A percentile compares a stretch with the other conserved stretches of the same genome.
Evolutionary conservation across 2,888 invertebrate genomes (phyloP).

Genomic region (Drosophila pegasa): DNA sequence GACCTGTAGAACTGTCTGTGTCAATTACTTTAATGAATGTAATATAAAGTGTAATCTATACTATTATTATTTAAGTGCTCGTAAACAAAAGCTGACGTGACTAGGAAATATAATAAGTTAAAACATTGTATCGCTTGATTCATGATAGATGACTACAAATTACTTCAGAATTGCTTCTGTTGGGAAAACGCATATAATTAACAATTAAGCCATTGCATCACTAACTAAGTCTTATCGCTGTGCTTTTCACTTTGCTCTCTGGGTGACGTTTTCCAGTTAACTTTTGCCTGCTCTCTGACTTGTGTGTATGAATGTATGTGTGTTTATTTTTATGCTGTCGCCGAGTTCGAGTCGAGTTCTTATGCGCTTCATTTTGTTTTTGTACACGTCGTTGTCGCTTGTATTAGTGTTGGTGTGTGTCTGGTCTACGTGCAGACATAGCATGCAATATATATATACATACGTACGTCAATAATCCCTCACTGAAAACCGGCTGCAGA

Average conservation of each 20-base stretch:
- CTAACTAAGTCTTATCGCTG: slow-evolving; percentile 39
- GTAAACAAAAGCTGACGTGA: not conserved
- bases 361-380: slow-evolving; percentile 73
- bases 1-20: not conserved
- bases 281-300: slow-evolving; percentile 38
- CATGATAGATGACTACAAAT: not conserved
- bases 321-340: slow-evolving; percentile 79
- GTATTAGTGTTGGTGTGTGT: slow-evolving; percentile 61
- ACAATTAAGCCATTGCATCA: slow-evolving; percentile 30
- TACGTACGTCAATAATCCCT: slow-evolving; percentile 74
- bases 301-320: slow-evolving; percentile 45
- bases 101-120: not conserved
- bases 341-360: slow-evolving; percentile 71
- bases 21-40: not conserved
- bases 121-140: not conserved
- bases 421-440: slow-evolving; percentile 81
- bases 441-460: slow-evolving; percentile 52
- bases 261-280: slow-evolving; percentile 77
- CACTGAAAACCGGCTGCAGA: slow-evolving; percentile 76
- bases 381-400: slow-evolving; percentile 48
- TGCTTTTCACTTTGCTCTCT: slow-evolving; percentile 37
- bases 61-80: too few relatives aligned
- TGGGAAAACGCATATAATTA: slow-evolving; percentile 16
- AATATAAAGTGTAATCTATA: too few relatives aligned
- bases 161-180: slow-evolving; percentile 9